Base-by-base conservation (phyloP, 2,888 invertebrate genomes). In the Entomobrya multifasciata region DNA sequence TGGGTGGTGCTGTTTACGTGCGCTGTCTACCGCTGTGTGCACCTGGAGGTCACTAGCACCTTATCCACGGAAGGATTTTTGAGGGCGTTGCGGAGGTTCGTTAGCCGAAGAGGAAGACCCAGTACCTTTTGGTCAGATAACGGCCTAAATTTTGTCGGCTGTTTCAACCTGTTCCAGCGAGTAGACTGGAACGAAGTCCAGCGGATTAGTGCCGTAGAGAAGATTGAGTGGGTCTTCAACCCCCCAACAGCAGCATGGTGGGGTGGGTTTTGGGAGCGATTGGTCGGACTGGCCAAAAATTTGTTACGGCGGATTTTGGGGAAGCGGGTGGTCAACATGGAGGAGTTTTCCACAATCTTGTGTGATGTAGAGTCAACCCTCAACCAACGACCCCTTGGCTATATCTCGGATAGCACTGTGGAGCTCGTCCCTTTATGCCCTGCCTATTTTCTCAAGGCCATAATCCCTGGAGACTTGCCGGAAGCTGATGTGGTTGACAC, bases 131-230 rank as follows among this genome's bases (percentile, higher is more conserved):
- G 74, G 49, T 74, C 82, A 1, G 82, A 82, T 25, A 93, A 93
- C 81, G 92, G 92, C 0, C 91, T 91, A 0, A 92, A 92, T 88
- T 93, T 93, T 88, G 89, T 91, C 1, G 91, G 92, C 0, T 88
- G 92, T 0, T 87, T 90, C 5, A 92, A 92, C 87, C 92, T 93
- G n/a, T 93, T 94, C 89, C 93, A 93, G 88, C 93, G 93, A 91
- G 93, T 94, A 0, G 94, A 94, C 88, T 94, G 94, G 90, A 93
- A 93, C 2, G 41, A 62, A 49, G 30, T 82, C 0, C 6, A 30
- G 11, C 8, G n/a, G 6, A 1, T 13, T 1, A 1, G 55, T n/a
- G 5, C 25, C 0, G 49, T 72, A 11, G 3, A 55, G 0, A 5
- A n/a, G 17, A 82, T 82, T 8, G 17, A 57, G 4, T 82, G 82